Conservation (phyloP, 2,797 vertebrate genomes). For the Bovichtus variegatus region DNA sequence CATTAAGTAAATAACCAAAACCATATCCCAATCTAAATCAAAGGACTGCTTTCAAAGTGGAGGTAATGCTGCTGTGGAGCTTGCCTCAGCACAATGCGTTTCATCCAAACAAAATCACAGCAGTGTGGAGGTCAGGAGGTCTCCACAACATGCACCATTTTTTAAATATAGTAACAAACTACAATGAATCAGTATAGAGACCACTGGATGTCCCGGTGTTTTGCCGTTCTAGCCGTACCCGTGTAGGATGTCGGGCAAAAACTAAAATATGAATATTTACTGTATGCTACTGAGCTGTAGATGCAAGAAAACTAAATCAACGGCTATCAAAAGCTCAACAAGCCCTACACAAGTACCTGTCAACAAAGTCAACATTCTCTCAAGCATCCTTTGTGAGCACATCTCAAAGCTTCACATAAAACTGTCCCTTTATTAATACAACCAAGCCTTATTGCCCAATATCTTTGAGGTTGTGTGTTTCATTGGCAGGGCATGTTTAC, state of each 20-base stretch:
- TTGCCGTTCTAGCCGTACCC: background rate
- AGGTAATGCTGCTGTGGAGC: slow-evolving; percentile 4
- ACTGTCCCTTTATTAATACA: slow-evolving; percentile 30
- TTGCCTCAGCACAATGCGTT: slow-evolving; percentile 4
- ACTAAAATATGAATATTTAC: slow-evolving; percentile 6
- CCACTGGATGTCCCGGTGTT: background rate
- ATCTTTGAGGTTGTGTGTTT: slow-evolving; percentile 41
- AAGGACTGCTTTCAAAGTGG: slow-evolving; percentile 25
- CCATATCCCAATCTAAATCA: background rate
- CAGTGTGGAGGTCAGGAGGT: slow-evolving; percentile 20
- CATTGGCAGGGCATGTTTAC: slow-evolving; percentile 55
- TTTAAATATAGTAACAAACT: slow-evolving; percentile 10
- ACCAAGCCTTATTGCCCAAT: slow-evolving; percentile 40
- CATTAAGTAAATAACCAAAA: background rate
- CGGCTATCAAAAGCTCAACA: slow-evolving; percentile 8
- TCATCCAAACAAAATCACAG: slow-evolving; percentile 39
- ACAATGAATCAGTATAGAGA: background rate
- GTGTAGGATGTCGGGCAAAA: background rate
- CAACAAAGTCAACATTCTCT: slow-evolving; percentile 50
- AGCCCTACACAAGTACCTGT: slow-evolving; percentile 16
- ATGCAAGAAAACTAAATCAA: slow-evolving; percentile 20
- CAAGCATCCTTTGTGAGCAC: slow-evolving; percentile 37
- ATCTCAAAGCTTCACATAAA: slow-evolving; percentile 38
- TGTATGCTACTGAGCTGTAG: background rate
- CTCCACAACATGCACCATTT: background rate